phyloP scores from a whole-genome alignment of 2,797 vertebrate species.

The Menidia menidia region DNA sequence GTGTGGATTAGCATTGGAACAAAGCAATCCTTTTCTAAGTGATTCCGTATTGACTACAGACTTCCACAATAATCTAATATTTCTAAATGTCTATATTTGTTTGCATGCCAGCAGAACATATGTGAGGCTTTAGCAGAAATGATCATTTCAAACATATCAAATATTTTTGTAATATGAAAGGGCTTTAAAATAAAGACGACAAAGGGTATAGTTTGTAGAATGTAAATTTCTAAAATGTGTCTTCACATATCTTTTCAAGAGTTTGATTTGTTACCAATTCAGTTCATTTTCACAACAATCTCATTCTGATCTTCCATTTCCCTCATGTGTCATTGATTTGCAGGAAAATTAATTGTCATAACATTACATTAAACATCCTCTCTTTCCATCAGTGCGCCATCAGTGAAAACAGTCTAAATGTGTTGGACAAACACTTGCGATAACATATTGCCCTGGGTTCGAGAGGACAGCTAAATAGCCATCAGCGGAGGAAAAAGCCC shows the following conservation, averaged over 20 bases:
- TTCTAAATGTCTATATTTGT: not conserved
- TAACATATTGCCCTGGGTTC: slow-evolving; percentile 59
- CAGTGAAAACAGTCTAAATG: slow-evolving; percentile 47
- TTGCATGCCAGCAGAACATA: slow-evolving; percentile 15
- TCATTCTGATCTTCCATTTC: slow-evolving; percentile 55
- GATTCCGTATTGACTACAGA: slow-evolving; percentile 25
- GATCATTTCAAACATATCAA: no score
- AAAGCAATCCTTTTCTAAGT: slow-evolving; percentile 20
- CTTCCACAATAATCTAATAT: slow-evolving; percentile 8
- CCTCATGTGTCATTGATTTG: slow-evolving; percentile 57
- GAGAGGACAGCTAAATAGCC: slow-evolving; percentile 70
- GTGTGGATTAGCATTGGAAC: slow-evolving; percentile 3
- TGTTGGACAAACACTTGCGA: slow-evolving; percentile 69
- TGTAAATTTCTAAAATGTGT: slow-evolving; percentile 12
- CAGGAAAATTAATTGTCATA: slow-evolving; percentile 52
- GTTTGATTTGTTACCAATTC: slow-evolving; percentile 36
- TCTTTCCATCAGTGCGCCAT: slow-evolving; percentile 54
- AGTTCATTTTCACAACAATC: slow-evolving; percentile 33
- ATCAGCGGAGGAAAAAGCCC: slow-evolving; percentile 52
- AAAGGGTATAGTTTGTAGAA: slow-evolving; percentile 14
- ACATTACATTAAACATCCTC: slow-evolving; percentile 50
- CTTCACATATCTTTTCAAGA: slow-evolving; percentile 22
- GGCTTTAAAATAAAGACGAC: no score
- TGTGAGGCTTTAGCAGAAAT: slow-evolving; percentile 31
- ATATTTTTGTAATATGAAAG: no score